Evolutionary conservation across 2,888 invertebrate species (phyloP).

Genomic region (Drosophila tripunctata): DNA sequence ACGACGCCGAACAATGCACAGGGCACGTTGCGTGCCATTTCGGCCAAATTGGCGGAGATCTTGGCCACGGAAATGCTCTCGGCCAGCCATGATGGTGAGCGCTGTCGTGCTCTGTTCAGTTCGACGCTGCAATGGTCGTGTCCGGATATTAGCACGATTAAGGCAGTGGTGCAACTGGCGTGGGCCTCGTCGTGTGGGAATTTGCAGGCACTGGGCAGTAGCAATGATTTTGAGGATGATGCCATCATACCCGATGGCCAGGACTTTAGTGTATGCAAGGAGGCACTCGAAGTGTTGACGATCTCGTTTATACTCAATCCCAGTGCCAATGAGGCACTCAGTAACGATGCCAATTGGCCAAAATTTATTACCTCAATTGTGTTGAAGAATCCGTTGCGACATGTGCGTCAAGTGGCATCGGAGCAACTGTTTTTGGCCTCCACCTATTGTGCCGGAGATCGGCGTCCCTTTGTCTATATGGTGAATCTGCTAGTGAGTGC

Average conservation of each 20-base stretch:
- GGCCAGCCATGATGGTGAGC: conserved; percentile 85
- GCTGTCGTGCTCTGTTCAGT: conserved; percentile 85
- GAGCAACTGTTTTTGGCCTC: conserved; percentile 84
- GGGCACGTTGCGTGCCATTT: conserved; percentile 92
- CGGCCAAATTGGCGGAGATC: conserved; percentile 92
- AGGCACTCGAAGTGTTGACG: conserved; percentile 96
- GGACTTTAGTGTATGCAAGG: conserved; percentile 91
- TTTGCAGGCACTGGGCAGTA: conserved; percentile 88
- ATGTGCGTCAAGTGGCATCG: conserved; percentile 85
- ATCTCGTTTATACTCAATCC: conserved; percentile 95
- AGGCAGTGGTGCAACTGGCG: conserved; percentile 90
- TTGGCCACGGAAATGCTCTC: conserved; percentile 89
- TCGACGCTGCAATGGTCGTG: conserved; percentile 88
- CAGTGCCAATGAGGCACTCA: conserved; percentile 91
- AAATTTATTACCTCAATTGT: conserved; percentile 95
- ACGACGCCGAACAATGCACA: conserved; percentile 93
- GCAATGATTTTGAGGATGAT: conserved; percentile 85
- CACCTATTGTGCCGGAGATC: conserved; percentile 84
- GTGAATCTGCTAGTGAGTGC: conserved; percentile 82
- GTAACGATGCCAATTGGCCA: conserved; percentile 93
- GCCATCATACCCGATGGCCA: conserved; percentile 87
- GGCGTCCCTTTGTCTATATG: conserved; percentile 84
- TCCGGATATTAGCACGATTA: conserved; percentile 90
- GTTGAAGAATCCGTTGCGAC: conserved; percentile 91
- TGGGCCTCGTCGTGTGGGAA: conserved; percentile 92